Percentiles rank a stretch among this genome's conserved stretches.
phyloP scores from a whole-genome alignment of 2,888 invertebrate species.

The Eledona agricola region DNA sequence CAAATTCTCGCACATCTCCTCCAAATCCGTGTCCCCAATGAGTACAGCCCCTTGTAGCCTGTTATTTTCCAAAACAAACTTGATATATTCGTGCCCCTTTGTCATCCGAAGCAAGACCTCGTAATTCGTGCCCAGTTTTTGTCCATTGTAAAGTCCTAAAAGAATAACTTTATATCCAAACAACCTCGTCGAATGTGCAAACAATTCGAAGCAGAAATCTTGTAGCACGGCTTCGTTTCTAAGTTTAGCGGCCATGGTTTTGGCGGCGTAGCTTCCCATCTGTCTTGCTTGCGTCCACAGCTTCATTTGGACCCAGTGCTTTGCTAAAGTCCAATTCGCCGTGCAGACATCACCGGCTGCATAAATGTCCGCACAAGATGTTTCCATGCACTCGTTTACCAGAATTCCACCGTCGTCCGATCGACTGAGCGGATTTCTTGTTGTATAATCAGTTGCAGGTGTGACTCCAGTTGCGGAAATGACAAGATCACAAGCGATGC shows the following conservation, averaged over 20 bases:
- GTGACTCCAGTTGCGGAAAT: slow-evolving; percentile 95
- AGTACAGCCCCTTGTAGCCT: slow-evolving; percentile 91
- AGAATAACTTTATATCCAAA: slow-evolving; percentile 94
- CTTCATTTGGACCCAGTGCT: slow-evolving; percentile 94
- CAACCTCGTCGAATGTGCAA: slow-evolving; percentile 94
- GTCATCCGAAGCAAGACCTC: slow-evolving; percentile 88
- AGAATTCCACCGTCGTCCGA: slow-evolving; percentile 82
- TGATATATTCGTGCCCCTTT: slow-evolving; percentile 82
- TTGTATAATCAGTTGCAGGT: slow-evolving; percentile 71
- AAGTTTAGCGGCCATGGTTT: slow-evolving; percentile 79
- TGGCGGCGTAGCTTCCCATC: slow-evolving; percentile 95
- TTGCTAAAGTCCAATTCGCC: slow-evolving; percentile 78
- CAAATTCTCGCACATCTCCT: slow-evolving; percentile 98
- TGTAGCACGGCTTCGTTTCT: slow-evolving; percentile 74
- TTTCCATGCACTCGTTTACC: slow-evolving; percentile 88
- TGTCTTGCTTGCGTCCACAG: slow-evolving; percentile 98
- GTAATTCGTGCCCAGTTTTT: slow-evolving; percentile 80
- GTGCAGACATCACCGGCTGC: slow-evolving; percentile 96
- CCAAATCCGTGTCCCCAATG: slow-evolving; percentile 96
- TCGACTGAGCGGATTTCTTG: slow-evolving; percentile 65
- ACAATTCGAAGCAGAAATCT: slow-evolving; percentile 98
- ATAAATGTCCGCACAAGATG: slow-evolving; percentile 79
- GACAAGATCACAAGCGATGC: slow-evolving; percentile 85
- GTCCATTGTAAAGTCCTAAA: slow-evolving; percentile 92
- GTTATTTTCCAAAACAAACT: slow-evolving; percentile 85